Evolutionary conservation across 2,888 invertebrate genomes (phyloP).

Genomic region (Ypsolopha scabrella): DNA sequence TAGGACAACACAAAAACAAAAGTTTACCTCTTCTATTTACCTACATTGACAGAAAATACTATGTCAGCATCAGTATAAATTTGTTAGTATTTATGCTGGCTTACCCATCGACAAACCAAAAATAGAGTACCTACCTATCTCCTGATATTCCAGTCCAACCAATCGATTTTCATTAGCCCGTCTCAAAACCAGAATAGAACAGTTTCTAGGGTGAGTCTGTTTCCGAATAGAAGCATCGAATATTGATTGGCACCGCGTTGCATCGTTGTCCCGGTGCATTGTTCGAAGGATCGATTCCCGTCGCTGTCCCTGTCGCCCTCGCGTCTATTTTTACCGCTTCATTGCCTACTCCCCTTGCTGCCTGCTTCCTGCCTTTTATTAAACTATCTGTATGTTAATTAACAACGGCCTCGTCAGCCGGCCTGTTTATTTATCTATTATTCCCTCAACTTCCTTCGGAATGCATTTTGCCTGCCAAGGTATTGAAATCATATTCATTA

Average conservation of each 20-base stretch:
- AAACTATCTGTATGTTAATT: conserved; percentile 70
- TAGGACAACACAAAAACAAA: too few species aligned
- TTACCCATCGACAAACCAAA: too few species aligned
- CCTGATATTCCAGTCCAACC: not conserved
- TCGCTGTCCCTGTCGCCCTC: conserved; percentile 48
- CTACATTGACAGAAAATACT: too few species aligned
- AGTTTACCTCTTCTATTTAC: too few species aligned
- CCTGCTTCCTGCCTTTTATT: conserved; percentile 67
- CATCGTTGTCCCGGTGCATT: conserved; percentile 51
- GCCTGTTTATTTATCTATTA: conserved; percentile 60
- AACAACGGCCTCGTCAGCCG: conserved; percentile 54
- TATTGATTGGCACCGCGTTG: conserved; percentile 57
- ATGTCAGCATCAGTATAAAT: too few species aligned
- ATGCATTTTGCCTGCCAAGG: conserved; percentile 35
- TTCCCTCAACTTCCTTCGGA: conserved; percentile 32
- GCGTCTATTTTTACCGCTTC: conserved; percentile 69
- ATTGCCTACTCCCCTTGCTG: conserved; percentile 65
- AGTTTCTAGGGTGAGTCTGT: too few species aligned
- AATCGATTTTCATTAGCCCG: not conserved
- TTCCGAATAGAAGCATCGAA: not conserved
- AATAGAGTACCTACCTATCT: too few species aligned
- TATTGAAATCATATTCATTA: conserved; percentile 7
- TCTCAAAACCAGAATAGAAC: not conserved
- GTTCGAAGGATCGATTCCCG: conserved; percentile 56
- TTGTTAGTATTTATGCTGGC: too few species aligned